Evolutionary conservation across 1,140 invertebrate genomes (phyloP), one percentile per base, ranked within the genome.

Genomic region (Tenebrio molitor): DNA sequence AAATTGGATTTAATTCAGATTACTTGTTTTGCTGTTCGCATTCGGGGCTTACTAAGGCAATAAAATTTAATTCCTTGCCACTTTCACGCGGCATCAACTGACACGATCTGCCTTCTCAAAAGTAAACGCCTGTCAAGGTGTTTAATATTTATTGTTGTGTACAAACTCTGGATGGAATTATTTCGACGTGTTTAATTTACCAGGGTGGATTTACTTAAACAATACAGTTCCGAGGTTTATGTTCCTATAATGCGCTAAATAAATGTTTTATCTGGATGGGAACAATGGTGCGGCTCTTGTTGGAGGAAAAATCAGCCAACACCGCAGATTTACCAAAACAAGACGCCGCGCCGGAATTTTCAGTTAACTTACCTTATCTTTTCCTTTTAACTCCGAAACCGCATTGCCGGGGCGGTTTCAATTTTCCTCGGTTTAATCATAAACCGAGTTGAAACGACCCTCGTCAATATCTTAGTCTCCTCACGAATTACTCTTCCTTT

Each of bases 401-500:
- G 10, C 46, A 53, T 21, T 23, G 46, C 19, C 1, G 46, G 19
- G 15, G 25, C 25, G 3, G 46, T 53, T 53, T 53, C 46, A 53
- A 53, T 53, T 53, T 53, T 53, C 46, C 17, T 19, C 19, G 46
- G 46, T 53, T 53, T 53, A 21, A 53, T 53, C 46, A 53, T 69
- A 69, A 69, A 53, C 67, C 46, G 36, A 53, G 67, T 12, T 14
- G 34, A 44, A 69, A 69, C 44, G 50, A 69, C 44, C 41, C 36
- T 29, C 21, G 19, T 46, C 39, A 67, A 67, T 69, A 53, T 36
- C 29, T 21, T 33, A 69, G 44, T 69, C 67, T 53, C 16, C 29
- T 69, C 67, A 69, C 67, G 67, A 58, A 69, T 41, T 39, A 41
- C 50, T 41, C 33, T 44, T 53, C 53, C 66, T 69, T 73, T 73